A percentile compares a stretch with the other conserved stretches of the same genome.
Conservation (phyloP, 2,888 invertebrate species). For the Rhagophthalmus giganteus region DNA sequence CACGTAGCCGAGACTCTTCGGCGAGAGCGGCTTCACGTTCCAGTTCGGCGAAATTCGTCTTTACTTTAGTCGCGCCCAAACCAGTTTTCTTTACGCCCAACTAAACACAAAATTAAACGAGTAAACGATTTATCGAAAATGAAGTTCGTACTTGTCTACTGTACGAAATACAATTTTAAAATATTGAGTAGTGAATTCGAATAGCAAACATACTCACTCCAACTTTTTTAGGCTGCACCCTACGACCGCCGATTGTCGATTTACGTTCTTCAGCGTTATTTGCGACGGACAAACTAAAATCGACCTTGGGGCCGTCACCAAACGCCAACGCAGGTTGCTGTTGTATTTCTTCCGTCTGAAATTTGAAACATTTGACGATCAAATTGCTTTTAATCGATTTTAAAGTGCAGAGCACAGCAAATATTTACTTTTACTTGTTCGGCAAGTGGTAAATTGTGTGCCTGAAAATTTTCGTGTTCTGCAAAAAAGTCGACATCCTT, state of each 20-base stretch:
- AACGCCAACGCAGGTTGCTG: conserved; percentile 9
- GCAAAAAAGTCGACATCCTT: conserved; percentile 92
- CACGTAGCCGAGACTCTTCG: conserved; percentile 65
- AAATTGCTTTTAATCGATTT: background rate
- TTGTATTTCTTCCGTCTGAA: conserved; percentile 1
- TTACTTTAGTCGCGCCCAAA: conserved; percentile 92
- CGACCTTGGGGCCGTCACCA: conserved; percentile 48
- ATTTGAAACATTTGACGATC: background rate
- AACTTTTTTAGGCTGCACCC: conserved; percentile 68
- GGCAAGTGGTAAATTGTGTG: background rate
- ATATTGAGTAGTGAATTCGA: background rate
- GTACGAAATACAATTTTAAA: conserved; percentile 11
- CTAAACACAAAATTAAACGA: too few species aligned
- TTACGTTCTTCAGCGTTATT: conserved; percentile 56
- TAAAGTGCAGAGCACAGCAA: background rate
- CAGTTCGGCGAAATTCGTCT: conserved; percentile 92
- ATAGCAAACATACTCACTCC: conserved; percentile 60
- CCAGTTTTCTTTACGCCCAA: conserved; percentile 85
- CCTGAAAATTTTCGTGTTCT: conserved; percentile 63
- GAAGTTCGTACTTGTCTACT: too few species aligned
- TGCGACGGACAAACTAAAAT: conserved; percentile 38
- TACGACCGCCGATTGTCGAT: conserved; percentile 72
- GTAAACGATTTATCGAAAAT: too few species aligned
- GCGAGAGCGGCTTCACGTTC: conserved; percentile 87
- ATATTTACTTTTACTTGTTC: conserved; percentile 15